Conservation (phyloP, 2,888 invertebrate genomes). For the Helobdella robusta region DNA sequence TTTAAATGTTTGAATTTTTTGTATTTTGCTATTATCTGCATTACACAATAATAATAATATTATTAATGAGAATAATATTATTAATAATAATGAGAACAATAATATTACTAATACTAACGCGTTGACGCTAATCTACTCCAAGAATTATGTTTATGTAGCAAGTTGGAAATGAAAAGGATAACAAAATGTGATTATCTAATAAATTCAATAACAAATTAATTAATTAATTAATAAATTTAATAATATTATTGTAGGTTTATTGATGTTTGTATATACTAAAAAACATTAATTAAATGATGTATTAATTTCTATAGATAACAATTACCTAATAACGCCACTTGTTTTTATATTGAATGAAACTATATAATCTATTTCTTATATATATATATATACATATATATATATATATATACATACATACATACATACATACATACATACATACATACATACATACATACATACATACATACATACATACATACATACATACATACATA, state of each 20-base stretch:
- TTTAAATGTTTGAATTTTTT: no score
- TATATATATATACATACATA: conserved; percentile 2
- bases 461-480: conserved; percentile 18
- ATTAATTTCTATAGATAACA: no score
- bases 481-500: conserved; percentile 11
- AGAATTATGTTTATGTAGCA: background rate
- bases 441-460: conserved; percentile 16
- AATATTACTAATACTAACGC: background rate
- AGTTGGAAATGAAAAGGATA: background rate
- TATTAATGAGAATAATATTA: background rate
- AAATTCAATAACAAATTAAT: no score
- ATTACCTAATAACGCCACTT: no score
- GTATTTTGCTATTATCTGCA: no score
- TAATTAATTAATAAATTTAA: no score
- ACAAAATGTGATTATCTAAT: background rate
- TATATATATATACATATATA: conserved; percentile 1
- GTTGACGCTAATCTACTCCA: background rate
- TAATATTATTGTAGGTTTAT: no score
- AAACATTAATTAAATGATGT: no score
- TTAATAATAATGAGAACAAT: background rate
- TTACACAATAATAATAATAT: background rate
- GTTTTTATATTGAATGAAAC: no score
- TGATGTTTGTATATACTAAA: no score
- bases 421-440: conserved; percentile 7
- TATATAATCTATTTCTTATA: no score